Percentiles rank a stretch among this genome's conserved stretches.
phyloP scores from a whole-genome alignment of 2,888 invertebrate genomes.

The Hyalella azteca region DNA sequence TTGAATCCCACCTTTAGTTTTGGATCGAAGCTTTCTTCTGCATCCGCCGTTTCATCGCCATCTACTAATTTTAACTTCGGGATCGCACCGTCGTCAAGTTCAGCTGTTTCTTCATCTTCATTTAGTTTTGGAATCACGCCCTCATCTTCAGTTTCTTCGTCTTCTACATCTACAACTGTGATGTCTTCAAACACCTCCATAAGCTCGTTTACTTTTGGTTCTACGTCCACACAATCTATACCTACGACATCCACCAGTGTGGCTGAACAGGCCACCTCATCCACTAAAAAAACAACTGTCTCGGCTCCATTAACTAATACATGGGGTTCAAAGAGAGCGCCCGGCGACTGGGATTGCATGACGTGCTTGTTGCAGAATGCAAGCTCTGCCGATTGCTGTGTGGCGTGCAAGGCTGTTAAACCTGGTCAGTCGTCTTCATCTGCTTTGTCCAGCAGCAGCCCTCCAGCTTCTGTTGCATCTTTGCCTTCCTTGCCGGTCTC shows the following conservation, averaged over 20 bases:
- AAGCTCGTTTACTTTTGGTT: background rate
- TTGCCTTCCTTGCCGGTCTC: background rate
- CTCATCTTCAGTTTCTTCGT: background rate
- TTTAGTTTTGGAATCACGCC: background rate
- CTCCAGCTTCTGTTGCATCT: background rate
- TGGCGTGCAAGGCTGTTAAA: slow-evolving; percentile 62
- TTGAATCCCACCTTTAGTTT: background rate
- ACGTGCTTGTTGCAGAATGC: slow-evolving; percentile 59
- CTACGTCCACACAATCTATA: background rate
- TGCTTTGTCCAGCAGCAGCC: background rate
- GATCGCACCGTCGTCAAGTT: background rate
- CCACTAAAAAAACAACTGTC: background rate
- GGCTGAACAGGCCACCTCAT: background rate
- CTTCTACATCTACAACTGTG: no score
- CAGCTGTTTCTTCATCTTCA: background rate
- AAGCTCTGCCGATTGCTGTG: slow-evolving; percentile 45
- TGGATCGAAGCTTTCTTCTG: background rate
- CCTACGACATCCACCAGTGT: no score
- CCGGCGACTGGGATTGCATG: slow-evolving; percentile 60
- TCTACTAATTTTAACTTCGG: background rate
- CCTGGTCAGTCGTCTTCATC: slow-evolving; percentile 58
- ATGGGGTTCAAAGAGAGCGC: background rate
- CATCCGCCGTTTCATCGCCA: background rate
- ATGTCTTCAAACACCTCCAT: background rate
- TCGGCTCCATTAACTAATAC: background rate